Percentiles rank a stretch among this genome's conserved stretches.
Conservation (phyloP, 2,113 vertebrate genomes). For the Pygoscelis adeliae region DNA sequence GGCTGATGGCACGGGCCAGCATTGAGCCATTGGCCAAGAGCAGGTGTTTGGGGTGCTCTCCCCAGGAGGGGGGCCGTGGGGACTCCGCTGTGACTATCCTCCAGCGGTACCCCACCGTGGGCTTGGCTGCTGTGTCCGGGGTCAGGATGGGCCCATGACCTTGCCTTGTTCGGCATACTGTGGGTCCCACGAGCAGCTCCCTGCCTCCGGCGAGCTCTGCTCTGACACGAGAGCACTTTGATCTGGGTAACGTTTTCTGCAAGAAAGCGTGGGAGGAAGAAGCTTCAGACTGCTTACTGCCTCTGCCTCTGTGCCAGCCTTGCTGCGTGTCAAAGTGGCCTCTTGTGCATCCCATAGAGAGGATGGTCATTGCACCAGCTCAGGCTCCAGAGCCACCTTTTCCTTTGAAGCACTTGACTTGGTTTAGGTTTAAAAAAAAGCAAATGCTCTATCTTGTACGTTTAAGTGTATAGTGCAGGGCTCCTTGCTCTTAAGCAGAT, state of each 20-base stretch:
- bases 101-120: accelerated
- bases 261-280: background rate
- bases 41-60: background rate
- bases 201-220: accelerated
- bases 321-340: background rate
- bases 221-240: accelerated
- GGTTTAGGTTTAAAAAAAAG: background rate
- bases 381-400: background rate
- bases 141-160: background rate
- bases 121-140: accelerated
- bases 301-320: background rate
- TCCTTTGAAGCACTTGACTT: background rate
- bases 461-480: background rate
- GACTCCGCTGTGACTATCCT: background rate
- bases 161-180: accelerated
- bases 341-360: background rate
- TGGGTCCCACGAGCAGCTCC: accelerated
- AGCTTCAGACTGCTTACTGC: background rate
- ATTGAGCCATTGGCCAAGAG: accelerated
- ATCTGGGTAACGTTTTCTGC: background rate
- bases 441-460: background rate
- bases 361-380: background rate
- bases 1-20: accelerated
- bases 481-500: background rate
- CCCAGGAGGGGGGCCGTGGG: accelerated